Percentiles rank a stretch among this genome's conserved stretches.
These are phyloP conservation scores for Eilema caniola DNA, from an alignment of 2,888 invertebrate species.

Conservation along the genomic window DNA sequence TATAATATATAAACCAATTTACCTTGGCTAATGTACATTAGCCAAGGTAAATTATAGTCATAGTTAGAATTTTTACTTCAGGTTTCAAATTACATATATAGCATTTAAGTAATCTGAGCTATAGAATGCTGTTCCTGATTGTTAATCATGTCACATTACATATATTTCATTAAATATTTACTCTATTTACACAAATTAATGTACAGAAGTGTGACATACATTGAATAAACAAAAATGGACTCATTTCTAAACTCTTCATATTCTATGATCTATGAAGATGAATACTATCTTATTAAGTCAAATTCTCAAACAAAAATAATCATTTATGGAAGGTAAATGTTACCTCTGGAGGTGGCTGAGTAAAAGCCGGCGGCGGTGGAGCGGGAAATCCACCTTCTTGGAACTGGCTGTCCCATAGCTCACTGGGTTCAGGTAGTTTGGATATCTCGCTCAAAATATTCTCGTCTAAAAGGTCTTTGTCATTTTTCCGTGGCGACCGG, in stretches of 20 bases:
- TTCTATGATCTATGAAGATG: neutral
- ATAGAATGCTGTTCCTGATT: neutral
- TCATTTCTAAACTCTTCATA: neutral
- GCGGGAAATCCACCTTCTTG: constrained; percentile 62
- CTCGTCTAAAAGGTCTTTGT: constrained; percentile 76
- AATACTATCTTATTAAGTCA: neutral
- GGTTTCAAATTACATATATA: neutral
- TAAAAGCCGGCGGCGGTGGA: constrained; percentile 56
- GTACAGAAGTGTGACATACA: neutral
- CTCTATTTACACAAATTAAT: no score
- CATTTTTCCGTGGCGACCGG: constrained; percentile 72
- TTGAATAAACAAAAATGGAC: neutral
- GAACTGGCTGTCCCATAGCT: constrained; percentile 78
- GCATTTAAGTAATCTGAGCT: neutral
- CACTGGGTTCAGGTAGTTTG: constrained; percentile 78
- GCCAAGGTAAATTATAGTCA: neutral
- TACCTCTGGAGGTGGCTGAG: constrained; percentile 62
- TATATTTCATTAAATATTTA: no score
- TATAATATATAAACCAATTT: no score
- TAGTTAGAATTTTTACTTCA: neutral
- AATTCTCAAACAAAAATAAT: neutral
- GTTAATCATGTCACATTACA: neutral
- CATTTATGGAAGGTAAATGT: neutral
- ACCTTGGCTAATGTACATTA: no score
- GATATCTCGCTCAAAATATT: constrained; percentile 79